Conservation (phyloP, 2,797 vertebrate genomes). For the Stomatorhinus walkeri region DNA sequence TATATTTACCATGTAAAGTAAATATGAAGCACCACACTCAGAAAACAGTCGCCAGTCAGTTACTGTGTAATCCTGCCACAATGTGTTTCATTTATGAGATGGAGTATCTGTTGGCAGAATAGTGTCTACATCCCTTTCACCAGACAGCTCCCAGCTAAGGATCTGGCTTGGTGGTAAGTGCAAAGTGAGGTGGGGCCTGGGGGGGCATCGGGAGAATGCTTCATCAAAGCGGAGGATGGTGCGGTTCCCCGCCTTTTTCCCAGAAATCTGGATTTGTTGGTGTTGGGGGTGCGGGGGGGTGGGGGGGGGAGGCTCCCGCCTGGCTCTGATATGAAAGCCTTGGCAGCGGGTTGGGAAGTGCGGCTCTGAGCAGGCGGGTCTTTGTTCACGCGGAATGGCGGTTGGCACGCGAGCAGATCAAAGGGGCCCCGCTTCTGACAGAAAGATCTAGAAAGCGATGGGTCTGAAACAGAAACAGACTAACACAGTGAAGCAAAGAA, state of each 20-base stretch:
- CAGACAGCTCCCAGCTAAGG: background rate
- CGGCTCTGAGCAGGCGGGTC: background rate
- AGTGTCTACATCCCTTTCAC: background rate
- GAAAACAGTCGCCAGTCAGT: background rate
- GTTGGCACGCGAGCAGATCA: constrained; percentile 12
- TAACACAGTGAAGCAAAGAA: background rate
- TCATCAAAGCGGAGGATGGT: constrained; percentile 7
- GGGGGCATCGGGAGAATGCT: background rate
- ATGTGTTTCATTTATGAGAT: background rate
- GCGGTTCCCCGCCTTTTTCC: background rate
- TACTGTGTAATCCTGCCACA: background rate
- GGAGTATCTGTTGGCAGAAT: background rate
- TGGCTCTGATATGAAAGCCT: constrained; percentile 2
- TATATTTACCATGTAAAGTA: background rate
- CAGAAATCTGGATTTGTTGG: constrained; percentile 2
- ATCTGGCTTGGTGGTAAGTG: background rate
- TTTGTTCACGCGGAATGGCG: constrained; percentile 2
- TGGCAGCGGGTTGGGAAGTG: background rate
- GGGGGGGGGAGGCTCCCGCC: background rate
- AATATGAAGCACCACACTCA: background rate
- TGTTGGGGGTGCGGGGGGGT: background rate
- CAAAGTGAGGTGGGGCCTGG: background rate
- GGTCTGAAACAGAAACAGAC: constrained; percentile 2
- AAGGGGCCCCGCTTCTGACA: background rate
- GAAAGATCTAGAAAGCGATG: background rate